Percentiles rank a stretch among this genome's conserved stretches.
Conservation (phyloP, 2,113 vertebrate species). For the Tyrannus savana region DNA sequence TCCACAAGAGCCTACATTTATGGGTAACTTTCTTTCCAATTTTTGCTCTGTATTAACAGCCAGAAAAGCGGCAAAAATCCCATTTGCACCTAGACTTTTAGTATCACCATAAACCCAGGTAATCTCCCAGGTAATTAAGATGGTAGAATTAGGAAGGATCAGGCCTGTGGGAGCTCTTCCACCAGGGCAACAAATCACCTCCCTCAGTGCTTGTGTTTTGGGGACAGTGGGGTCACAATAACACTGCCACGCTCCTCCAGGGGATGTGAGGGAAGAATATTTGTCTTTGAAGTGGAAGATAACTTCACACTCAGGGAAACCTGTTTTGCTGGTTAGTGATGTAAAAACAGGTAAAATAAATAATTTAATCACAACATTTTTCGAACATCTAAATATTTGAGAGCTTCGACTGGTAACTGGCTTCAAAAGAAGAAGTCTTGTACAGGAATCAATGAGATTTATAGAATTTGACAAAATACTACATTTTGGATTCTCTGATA, state of each 20-base stretch:
- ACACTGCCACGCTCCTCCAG: background rate
- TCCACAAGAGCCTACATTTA: background rate
- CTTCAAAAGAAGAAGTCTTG: background rate
- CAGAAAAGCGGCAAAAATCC: background rate
- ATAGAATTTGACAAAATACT: fast-evolving
- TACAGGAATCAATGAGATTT: background rate
- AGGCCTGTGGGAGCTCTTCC: background rate
- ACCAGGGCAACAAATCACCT: background rate
- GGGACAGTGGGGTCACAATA: background rate
- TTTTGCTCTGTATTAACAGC: background rate
- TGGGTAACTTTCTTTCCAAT: background rate
- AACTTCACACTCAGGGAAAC: background rate
- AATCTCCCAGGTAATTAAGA: background rate
- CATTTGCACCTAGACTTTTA: background rate
- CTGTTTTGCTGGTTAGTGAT: background rate
- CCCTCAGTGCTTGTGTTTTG: background rate
- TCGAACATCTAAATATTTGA: background rate
- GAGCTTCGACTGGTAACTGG: background rate
- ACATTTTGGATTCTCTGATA: background rate
- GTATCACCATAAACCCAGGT: background rate
- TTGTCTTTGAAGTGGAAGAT: background rate
- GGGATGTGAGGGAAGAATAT: background rate
- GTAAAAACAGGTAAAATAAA: background rate
- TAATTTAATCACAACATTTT: background rate
- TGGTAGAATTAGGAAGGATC: background rate